Evolutionary conservation across 2,797 vertebrate species (phyloP).

Genomic region (Dromococcyx pavoninus): DNA sequence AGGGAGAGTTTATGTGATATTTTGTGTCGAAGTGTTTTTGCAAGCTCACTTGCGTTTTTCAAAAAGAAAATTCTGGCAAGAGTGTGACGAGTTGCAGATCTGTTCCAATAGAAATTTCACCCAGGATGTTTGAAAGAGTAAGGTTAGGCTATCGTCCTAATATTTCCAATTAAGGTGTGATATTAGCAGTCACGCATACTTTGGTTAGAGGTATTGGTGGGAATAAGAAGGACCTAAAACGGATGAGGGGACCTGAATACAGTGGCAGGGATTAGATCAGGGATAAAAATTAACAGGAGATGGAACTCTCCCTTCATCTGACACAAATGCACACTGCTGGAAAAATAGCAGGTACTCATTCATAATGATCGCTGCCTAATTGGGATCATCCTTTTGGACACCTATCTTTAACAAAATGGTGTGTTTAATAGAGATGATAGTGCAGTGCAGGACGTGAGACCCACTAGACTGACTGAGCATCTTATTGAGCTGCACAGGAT

Average conservation of each 20-base stretch:
- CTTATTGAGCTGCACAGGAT: slow-evolving; percentile 24
- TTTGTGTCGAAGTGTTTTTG: not conserved
- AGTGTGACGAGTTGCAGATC: not conserved
- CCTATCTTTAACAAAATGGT: slow-evolving; percentile 40
- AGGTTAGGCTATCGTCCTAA: not conserved
- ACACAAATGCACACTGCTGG: slow-evolving; percentile 7
- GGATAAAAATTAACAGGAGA: slow-evolving; percentile 43
- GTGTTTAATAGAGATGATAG: slow-evolving; percentile 42
- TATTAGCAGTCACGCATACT: slow-evolving; percentile 5
- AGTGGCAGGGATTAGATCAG: slow-evolving; percentile 1
- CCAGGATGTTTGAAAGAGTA: not conserved
- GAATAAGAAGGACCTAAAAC: slow-evolving; percentile 36
- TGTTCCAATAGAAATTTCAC: not conserved
- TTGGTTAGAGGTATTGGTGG: not conserved
- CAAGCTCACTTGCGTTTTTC: accelerated
- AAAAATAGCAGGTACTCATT: slow-evolving; percentile 24
- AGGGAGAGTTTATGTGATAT: not conserved
- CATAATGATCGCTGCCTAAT: slow-evolving; percentile 21
- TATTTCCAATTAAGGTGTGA: not conserved
- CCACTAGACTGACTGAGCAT: not conserved
- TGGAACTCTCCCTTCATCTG: slow-evolving; percentile 18
- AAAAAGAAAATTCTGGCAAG: not conserved
- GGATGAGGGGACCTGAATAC: not conserved
- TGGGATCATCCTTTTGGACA: slow-evolving; percentile 48
- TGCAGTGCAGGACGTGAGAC: not conserved